Evolutionary conservation across 2,797 vertebrate species (phyloP).

Genomic region (Halcyon leucocephala): DNA sequence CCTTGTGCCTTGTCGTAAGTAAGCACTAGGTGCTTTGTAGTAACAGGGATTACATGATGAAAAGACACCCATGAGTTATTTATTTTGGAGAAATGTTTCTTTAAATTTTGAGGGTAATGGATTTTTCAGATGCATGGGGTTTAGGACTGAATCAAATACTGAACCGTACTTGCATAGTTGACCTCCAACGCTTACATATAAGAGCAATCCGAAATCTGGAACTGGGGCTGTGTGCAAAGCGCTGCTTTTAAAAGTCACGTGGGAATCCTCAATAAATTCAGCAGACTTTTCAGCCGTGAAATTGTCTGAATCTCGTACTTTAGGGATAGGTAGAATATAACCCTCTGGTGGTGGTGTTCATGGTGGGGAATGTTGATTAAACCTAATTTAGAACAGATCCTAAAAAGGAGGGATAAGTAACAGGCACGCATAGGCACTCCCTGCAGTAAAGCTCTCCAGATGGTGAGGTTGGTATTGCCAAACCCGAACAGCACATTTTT

Average conservation of each 20-base stretch:
- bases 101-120: neutral
- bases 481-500: neutral
- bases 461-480: constrained; percentile 14
- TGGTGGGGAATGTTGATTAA: neutral
- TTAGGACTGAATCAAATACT: neutral
- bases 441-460: neutral
- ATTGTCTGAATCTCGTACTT: neutral
- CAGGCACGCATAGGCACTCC: neutral
- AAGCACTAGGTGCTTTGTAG: neutral
- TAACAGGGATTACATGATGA: neutral
- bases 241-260: neutral
- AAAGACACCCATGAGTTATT: neutral
- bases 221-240: neutral
- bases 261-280: neutral
- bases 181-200: neutral
- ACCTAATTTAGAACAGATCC: neutral
- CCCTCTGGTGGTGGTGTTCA: neutral
- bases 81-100: neutral
- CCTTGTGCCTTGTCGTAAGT: neutral
- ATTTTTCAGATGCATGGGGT: neutral
- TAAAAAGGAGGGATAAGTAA: neutral
- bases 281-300: neutral
- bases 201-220: neutral
- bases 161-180: neutral
- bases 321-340: neutral